Evolutionary conservation across 2,797 vertebrate genomes (phyloP), one percentile per base, ranked within the genome.

Genomic region (Hyperoplus immaculatus): DNA sequence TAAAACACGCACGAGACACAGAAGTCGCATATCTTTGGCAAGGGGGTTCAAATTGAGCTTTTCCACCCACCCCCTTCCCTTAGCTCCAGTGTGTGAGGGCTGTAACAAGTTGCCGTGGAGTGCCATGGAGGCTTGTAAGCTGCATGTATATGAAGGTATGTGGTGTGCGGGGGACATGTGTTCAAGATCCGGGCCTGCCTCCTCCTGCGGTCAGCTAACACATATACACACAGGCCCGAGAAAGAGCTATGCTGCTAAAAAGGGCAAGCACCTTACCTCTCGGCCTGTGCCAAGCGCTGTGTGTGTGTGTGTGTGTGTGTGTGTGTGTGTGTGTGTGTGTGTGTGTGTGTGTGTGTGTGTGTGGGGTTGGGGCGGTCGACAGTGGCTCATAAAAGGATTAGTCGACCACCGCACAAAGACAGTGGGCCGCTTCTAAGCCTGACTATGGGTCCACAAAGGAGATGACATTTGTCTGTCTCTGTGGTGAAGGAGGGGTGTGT

Each of bases 391-490:
- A 96, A 96, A 96, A 95, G 95, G 92, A 95, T 95, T 94, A 95
- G 94, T 89, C 29, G 29, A 29, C 89, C 92, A 84, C 82, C 80
- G 91, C 87, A 94, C 94, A 97, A 96, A 95, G 93, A 95, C 92
- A 92, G 81, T 93, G 93, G 94, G 93, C 91, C 76, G 87, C 96
- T 95, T 96, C 95, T 96, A 94, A 97, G 94, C 89, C 49, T 77
- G 86, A 92, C 85, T 80, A 1, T 29, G 3, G 92, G 92, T 92
- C 90, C 91, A 96, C 93, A 95, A 95, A 94, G 94, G 94, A 92
- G 86, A 92, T 97, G 96, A 96, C 96, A 96, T 96, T 96, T 96
- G 95, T 95, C 96, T 95, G 94, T 96, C 95, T 96, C 93, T 50
- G 92, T 93, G 95, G 95, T 94, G 89, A 86, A 94, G 92, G 87